Evolutionary conservation across 2,888 invertebrate genomes (phyloP).

Genomic region (Syrphus vitripennis): DNA sequence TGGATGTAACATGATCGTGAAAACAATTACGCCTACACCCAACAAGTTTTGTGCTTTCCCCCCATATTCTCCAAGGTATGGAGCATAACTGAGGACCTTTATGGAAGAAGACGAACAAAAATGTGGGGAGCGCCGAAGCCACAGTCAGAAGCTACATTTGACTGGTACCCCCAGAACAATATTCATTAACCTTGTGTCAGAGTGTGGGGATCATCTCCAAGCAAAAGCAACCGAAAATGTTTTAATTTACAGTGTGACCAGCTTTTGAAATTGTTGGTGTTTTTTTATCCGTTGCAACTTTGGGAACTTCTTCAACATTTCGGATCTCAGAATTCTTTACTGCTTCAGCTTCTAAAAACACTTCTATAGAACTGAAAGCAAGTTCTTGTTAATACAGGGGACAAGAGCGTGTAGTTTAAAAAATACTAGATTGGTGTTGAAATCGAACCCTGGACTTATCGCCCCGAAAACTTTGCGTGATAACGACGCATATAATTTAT

Average conservation of each 20-base stretch:
- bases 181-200: constrained; percentile 68
- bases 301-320: no score
- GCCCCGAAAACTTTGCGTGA: no score
- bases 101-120: neutral
- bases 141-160: constrained; percentile 65
- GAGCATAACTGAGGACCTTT: neutral
- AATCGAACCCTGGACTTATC: no score
- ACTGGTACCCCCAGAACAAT: constrained; percentile 62
- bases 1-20: constrained; percentile 77
- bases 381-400: no score
- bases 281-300: neutral
- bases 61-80: neutral
- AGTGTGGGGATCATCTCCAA: constrained; percentile 36
- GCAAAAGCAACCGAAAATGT: constrained; percentile 44
- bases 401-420: no score
- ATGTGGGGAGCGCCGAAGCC: constrained; percentile 46
- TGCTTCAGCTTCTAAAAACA: no score
- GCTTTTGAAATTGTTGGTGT: no score
- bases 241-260: constrained; percentile 25
- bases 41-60: constrained; percentile 43
- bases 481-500: no score
- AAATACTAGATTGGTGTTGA: no score
- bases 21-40: constrained; percentile 81
- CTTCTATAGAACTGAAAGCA: no score
- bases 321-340: no score